Conservation (phyloP, 1,140 invertebrate species). For the Ephestia elutella region DNA sequence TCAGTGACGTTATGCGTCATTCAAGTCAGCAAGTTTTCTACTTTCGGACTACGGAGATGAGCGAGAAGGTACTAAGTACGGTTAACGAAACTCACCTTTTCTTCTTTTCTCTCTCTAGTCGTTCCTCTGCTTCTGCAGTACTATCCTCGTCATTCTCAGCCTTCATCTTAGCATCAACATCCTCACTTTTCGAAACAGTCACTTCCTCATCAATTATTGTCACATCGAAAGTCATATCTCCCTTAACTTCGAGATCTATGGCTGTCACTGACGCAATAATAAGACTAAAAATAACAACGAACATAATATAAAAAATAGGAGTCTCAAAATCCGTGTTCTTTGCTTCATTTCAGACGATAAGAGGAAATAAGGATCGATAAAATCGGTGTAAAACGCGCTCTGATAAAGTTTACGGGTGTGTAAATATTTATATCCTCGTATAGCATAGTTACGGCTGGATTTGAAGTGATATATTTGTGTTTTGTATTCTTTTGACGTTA, state of each 20-base stretch:
- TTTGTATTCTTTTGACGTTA: no score
- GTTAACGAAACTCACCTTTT: neutral
- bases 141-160: neutral
- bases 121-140: neutral
- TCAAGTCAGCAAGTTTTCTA: no score
- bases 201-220: neutral
- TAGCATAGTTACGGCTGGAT: neutral
- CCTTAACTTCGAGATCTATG: neutral
- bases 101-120: neutral
- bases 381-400: neutral
- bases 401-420: slow-evolving; percentile 4
- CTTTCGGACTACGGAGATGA: no score
- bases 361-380: neutral
- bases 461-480: no score
- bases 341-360: neutral
- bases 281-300: neutral
- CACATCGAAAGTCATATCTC: neutral
- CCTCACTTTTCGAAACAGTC: neutral
- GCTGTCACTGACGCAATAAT: neutral
- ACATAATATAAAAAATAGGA: neutral
- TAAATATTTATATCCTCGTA: slow-evolving; percentile 1
- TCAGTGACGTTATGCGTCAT: no score
- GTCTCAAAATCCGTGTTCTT: neutral
- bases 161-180: neutral
- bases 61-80: neutral